Percentiles rank a stretch among this genome's conserved stretches.
Conservation (phyloP, 1,140 invertebrate species). For the Aphelinus atriplicis region DNA sequence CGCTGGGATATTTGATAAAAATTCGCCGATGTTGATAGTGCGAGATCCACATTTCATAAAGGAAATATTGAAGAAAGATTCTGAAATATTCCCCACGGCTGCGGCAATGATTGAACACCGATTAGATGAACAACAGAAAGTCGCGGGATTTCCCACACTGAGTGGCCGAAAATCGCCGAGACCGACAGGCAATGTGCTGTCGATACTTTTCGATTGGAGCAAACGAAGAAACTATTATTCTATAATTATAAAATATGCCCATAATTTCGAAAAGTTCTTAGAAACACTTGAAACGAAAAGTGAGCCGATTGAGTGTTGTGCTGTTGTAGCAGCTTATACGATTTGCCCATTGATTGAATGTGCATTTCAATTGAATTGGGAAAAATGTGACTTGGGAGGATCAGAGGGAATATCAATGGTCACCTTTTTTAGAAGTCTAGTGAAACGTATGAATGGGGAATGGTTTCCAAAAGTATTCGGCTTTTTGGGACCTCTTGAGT, state of each 20-base stretch:
- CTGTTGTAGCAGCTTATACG: too few species aligned
- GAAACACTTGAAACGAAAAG: not conserved
- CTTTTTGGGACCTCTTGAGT: too few species aligned
- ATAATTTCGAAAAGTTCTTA: constrained; percentile 44
- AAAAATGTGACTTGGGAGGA: too few species aligned
- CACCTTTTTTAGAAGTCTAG: too few species aligned
- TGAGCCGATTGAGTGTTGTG: too few species aligned
- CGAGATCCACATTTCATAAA: constrained; percentile 34
- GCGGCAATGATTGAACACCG: constrained; percentile 57
- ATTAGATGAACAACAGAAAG: constrained; percentile 40
- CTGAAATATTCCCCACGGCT: constrained; percentile 9
- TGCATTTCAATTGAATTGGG: too few species aligned
- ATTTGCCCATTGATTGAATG: too few species aligned
- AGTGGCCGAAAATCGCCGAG: constrained; percentile 36
- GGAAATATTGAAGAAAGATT: constrained; percentile 33
- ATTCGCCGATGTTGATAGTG: constrained; percentile 13
- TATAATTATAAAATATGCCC: constrained; percentile 47
- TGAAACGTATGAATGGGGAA: too few species aligned
- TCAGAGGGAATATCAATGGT: too few species aligned
- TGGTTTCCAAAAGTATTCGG: too few species aligned
- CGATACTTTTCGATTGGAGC: constrained; percentile 39
- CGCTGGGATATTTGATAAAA: constrained; percentile 27
- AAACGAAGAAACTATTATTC: constrained; percentile 57
- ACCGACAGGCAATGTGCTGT: constrained; percentile 47
- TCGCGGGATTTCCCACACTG: too few species aligned